These are phyloP conservation scores for Diadromus collaris DNA, from an alignment of 2,888 invertebrate genomes.

Conservation along the genomic window DNA sequence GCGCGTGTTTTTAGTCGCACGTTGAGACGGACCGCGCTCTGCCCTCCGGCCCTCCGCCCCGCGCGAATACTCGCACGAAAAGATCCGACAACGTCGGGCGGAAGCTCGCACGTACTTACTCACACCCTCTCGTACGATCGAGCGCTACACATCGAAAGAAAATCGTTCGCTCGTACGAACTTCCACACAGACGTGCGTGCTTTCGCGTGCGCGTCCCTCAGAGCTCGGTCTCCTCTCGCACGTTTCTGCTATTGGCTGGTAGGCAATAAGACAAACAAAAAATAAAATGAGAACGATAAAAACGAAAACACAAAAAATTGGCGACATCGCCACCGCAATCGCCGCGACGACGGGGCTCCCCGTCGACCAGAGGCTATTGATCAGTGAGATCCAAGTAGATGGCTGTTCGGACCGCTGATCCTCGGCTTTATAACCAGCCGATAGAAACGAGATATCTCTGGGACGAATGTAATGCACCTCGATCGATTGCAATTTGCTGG, in stretches of 20 bases:
- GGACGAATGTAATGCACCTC: background rate
- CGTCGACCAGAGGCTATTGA: conserved; percentile 73
- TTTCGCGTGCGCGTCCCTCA: conserved; percentile 69
- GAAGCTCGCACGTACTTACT: conserved; percentile 62
- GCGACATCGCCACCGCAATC: conserved; percentile 73
- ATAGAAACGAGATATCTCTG: background rate
- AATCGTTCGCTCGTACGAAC: conserved; percentile 43
- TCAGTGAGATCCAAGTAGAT: conserved; percentile 66
- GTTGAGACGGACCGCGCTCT: conserved; percentile 32
- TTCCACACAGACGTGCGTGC: conserved; percentile 60
- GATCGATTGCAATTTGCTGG: background rate
- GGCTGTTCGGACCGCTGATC: conserved; percentile 21
- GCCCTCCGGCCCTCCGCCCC: conserved; percentile 41
- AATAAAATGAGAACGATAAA: conserved; percentile 1
- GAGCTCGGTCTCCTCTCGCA: conserved; percentile 39
- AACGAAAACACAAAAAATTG: conserved; percentile 69
- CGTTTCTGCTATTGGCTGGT: conserved; percentile 44
- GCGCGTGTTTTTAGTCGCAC: conserved; percentile 58
- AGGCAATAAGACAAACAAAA: conserved; percentile 25
- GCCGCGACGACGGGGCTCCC: conserved; percentile 71
- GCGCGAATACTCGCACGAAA: conserved; percentile 63
- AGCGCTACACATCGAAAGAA: conserved; percentile 52
- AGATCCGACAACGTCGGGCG: conserved; percentile 55
- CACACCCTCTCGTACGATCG: conserved; percentile 46
- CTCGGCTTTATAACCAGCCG: background rate